Evolutionary conservation across 2,113 vertebrate species (phyloP), one percentile per base, ranked within the genome.

Genomic region (Toxotes chatareus): DNA sequence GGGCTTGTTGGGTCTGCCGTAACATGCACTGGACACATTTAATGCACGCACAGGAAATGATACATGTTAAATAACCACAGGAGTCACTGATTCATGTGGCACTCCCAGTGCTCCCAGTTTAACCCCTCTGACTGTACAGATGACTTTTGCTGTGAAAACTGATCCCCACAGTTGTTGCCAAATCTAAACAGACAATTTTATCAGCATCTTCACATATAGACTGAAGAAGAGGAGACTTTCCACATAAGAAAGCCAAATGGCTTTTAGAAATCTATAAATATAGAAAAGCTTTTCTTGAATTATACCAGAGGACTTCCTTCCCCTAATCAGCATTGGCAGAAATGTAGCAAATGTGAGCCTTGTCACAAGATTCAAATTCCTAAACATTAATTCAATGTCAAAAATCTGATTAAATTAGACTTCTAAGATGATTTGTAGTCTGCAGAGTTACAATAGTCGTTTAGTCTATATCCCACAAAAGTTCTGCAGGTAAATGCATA

Each of bases 341-440:
- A 61, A 31, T 62, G 31, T 32, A 17, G 46, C 38, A 36, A 72
- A 55, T 21, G 0, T n/a, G 47, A 82, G 44, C 38, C 32, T 40
- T 10, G 23, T 82, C 71, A 74, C 60, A 63, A 56, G 66, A 76
- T 69, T 51, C 12, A 42, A 34, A 68, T 46, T 68, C 31, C 57
- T 23, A 36, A 72, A 49, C 42, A 32, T 73, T 67, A 34, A 40
- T 40, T 5, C 3, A 44, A 60, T 80, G 61, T 79, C 42, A n/a
- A 66, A 51, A 72, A 77, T 68, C 47, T 19, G 62, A 77, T 88
- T 31, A 73, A 53, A 44, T 9, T n/a, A 10, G 16, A 59, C 34
- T 73, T 68, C 23, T 57, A 12, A 19, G 11, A 9, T 46, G 42
- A 55, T 72, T 76, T 31, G 13, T 55, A 81, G 55, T 7, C 6